Conservation (phyloP, 2,888 invertebrate species). For the Gymnocheta viridis region DNA sequence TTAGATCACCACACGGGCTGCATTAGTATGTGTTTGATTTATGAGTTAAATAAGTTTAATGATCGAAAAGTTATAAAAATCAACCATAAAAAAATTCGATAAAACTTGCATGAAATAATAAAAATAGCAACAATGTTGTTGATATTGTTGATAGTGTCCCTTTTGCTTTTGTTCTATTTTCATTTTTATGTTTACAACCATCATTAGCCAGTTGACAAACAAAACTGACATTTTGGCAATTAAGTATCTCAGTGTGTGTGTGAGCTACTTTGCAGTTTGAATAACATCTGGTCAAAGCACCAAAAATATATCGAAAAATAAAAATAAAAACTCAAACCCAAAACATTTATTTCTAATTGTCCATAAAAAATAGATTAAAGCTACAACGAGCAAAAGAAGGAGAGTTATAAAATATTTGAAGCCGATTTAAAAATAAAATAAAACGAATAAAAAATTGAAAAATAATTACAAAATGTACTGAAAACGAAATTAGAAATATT, state of each 20-base stretch:
- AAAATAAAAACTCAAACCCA: neutral
- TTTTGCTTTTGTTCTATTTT: conserved; percentile 12
- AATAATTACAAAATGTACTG: neutral
- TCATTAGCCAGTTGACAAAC: conserved; percentile 37
- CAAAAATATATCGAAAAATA: neutral
- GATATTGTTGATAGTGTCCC: conserved; percentile 3
- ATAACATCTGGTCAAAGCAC: conserved; percentile 35
- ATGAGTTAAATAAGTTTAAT: conserved; percentile 49
- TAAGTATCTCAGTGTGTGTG: conserved; percentile 16
- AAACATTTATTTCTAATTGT: conserved; percentile 10
- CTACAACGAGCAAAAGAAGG: neutral
- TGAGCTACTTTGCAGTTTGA: neutral
- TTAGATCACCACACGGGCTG: neutral
- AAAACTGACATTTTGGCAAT: conserved; percentile 49
- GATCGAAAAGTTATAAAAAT: conserved; percentile 57
- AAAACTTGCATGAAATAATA: neutral
- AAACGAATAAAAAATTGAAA: neutral
- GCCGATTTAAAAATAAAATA: neutral
- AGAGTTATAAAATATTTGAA: neutral
- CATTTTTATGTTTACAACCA: conserved; percentile 43
- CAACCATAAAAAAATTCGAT: conserved; percentile 24
- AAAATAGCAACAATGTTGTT: conserved; percentile 16
- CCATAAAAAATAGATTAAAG: conserved; percentile 40
- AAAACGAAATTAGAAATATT: neutral
- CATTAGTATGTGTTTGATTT: conserved; percentile 48